Conservation (phyloP, 2,888 invertebrate species). For the Drosophila mimica region DNA sequence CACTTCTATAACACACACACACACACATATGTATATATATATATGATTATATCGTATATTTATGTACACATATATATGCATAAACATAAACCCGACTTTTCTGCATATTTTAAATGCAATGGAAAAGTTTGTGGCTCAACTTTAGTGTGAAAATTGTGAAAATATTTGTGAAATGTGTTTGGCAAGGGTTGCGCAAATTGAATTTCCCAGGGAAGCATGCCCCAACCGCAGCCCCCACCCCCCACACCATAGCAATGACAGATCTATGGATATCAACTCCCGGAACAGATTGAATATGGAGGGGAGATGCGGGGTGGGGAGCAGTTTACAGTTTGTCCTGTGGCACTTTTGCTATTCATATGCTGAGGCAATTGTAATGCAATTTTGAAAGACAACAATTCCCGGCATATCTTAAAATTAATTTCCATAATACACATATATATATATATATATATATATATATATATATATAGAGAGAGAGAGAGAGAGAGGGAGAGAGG, state of each 20-base stretch:
- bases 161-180: constrained; percentile 38
- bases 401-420: constrained; percentile 21
- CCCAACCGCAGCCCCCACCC: too few relatives aligned
- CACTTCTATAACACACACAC: background rate
- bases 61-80: constrained; percentile 38
- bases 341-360: constrained; percentile 22
- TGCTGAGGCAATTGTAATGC: constrained; percentile 37
- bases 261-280: constrained; percentile 5
- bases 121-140: constrained; percentile 59
- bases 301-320: too few relatives aligned
- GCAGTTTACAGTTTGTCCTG: background rate
- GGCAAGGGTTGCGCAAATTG: constrained; percentile 56
- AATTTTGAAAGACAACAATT: constrained; percentile 33
- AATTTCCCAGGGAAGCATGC: constrained; percentile 56
- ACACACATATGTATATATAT: background rate
- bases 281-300: constrained; percentile 22
- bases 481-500: background rate
- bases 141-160: constrained; percentile 65
- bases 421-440: background rate
- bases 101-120: constrained; percentile 70
- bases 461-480: background rate
- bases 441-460: background rate
- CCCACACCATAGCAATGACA: constrained; percentile 12
- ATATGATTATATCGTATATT: background rate
- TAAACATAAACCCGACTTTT: constrained; percentile 58